Conservation (phyloP, 2,113 vertebrate genomes). For the Bubo scandiacus region DNA sequence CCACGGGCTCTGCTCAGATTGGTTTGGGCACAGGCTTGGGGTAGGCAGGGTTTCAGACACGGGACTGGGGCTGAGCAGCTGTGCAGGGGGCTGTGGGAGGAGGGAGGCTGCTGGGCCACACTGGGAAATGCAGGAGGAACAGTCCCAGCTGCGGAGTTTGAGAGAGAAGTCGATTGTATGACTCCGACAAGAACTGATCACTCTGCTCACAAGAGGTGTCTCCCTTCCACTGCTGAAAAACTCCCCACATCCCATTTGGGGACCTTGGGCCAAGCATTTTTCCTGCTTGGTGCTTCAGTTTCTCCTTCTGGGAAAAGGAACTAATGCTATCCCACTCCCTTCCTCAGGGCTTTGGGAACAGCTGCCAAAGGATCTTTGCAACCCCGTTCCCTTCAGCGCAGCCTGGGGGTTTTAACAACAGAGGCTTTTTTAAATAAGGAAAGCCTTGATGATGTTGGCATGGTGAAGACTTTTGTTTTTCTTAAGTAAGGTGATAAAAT, state of each 20-base stretch:
- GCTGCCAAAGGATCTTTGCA: not conserved
- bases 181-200: not conserved
- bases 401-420: not conserved
- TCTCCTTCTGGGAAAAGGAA: not conserved
- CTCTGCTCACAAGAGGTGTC: not conserved
- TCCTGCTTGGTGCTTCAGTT: not conserved
- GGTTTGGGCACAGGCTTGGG: not conserved
- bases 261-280: not conserved
- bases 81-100: fast-evolving
- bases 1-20: not conserved
- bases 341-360: not conserved
- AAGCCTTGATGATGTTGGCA: not conserved
- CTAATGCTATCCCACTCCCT: not conserved
- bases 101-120: not conserved
- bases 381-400: not conserved
- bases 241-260: not conserved
- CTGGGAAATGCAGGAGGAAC: not conserved
- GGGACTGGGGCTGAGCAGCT: not conserved
- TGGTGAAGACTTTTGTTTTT: not conserved
- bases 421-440: not conserved
- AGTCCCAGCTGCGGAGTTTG: not conserved
- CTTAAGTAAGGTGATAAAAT: not conserved
- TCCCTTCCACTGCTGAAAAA: not conserved
- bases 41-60: not conserved
- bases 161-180: not conserved